phyloP scores from a whole-genome alignment of 2,888 invertebrate genomes.

The Hydropsyche betteni region DNA sequence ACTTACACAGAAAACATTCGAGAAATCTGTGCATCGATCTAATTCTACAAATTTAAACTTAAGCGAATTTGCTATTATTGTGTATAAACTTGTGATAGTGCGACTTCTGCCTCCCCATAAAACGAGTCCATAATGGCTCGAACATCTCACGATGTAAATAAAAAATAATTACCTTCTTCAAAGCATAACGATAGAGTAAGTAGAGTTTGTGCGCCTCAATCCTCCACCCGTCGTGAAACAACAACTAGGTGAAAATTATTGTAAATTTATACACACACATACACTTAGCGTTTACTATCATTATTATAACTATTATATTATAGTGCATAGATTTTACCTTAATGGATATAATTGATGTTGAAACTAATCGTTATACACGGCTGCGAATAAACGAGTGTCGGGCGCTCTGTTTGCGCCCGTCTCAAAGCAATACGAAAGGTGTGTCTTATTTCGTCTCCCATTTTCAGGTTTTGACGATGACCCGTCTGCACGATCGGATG shows the following conservation, averaged over 20 bases:
- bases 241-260: constrained; percentile 33
- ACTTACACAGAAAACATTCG: neutral
- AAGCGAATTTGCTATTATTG: constrained; percentile 38
- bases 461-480: constrained; percentile 36
- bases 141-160: constrained; percentile 46
- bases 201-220: neutral
- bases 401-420: constrained; percentile 34
- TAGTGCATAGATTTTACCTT: constrained; percentile 34
- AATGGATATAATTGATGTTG: constrained; percentile 62
- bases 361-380: constrained; percentile 64
- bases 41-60: constrained; percentile 40
- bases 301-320: constrained; percentile 31
- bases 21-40: constrained; percentile 44
- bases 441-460: constrained; percentile 48
- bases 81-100: constrained; percentile 43
- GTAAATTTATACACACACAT: constrained; percentile 24
- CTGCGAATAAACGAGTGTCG: constrained; percentile 46
- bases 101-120: constrained; percentile 33
- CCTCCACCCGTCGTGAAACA: neutral
- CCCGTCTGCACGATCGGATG: constrained; percentile 47
- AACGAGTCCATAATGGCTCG: constrained; percentile 36
- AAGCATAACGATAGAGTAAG: constrained; percentile 10
- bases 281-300: constrained; percentile 17
- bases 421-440: constrained; percentile 42
- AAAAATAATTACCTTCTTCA: constrained; percentile 32